phyloP scores from a whole-genome alignment of 2,113 vertebrate species.

The Mus pahari region DNA sequence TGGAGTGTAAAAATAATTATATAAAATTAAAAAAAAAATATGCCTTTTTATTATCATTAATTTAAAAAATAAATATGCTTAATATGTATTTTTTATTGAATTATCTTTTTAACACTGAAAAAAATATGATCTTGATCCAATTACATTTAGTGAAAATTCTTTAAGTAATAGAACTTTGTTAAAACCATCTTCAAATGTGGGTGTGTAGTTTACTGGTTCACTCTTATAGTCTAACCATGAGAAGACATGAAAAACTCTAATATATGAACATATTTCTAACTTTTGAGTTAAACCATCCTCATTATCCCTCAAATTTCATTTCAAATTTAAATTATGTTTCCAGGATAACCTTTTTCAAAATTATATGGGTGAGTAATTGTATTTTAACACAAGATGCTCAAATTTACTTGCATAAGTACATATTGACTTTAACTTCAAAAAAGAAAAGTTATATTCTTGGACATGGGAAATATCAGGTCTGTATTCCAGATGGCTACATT shows the following conservation, averaged over 20 bases:
- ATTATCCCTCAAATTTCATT: constrained; percentile 4
- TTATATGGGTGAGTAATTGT: background rate
- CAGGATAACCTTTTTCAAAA: background rate
- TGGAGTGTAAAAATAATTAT: no score
- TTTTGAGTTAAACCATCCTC: background rate
- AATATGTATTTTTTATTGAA: background rate
- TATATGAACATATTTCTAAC: background rate
- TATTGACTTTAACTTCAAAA: background rate
- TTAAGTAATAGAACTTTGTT: background rate
- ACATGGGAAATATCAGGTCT: background rate
- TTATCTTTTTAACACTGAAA: background rate
- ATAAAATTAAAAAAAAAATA: background rate
- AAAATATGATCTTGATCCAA: background rate
- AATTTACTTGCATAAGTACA: background rate
- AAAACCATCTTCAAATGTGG: background rate
- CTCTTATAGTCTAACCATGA: background rate
- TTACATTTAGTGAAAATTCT: background rate
- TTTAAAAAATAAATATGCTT: background rate
- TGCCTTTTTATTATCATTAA: background rate
- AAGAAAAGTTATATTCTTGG: background rate
- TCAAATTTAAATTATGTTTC: background rate
- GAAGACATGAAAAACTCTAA: background rate
- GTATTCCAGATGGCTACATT: background rate
- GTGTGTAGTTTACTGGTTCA: background rate
- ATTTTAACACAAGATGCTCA: background rate